phyloP scores from a whole-genome alignment of 2,888 invertebrate species.

The Tineola bisselliella region DNA sequence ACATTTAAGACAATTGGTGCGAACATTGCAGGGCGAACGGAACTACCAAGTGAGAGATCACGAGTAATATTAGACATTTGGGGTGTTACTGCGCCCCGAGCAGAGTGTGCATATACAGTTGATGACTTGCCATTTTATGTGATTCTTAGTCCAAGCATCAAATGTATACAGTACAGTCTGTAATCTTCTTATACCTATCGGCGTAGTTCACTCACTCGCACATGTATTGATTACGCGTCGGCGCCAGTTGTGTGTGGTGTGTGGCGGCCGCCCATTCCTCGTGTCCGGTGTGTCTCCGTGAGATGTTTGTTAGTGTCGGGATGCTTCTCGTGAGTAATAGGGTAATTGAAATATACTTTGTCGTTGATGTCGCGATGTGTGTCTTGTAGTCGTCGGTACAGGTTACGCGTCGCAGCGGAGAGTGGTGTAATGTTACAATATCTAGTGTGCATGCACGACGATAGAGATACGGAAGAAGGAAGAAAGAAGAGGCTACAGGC shows the following conservation, averaged over 20 bases:
- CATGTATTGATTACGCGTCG: conserved; percentile 74
- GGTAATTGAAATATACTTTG: neutral
- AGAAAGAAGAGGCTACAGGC: conserved; percentile 62
- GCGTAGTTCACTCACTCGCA: conserved; percentile 69
- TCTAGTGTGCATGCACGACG: conserved; percentile 68
- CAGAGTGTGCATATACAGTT: neutral
- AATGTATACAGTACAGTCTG: neutral
- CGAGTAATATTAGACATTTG: conserved; percentile 40
- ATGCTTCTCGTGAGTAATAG: neutral
- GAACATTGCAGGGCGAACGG: conserved; percentile 69
- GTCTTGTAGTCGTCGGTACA: neutral
- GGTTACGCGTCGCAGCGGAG: conserved; percentile 34
- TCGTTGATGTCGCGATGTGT: neutral
- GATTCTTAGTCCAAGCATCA: neutral
- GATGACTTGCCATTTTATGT: neutral
- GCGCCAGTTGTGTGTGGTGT: conserved; percentile 56
- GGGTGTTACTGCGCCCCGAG: neutral
- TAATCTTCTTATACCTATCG: conserved; percentile 4
- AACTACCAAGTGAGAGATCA: conserved; percentile 68
- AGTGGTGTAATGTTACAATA: conserved; percentile 64
- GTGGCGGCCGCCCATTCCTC: conserved; percentile 18
- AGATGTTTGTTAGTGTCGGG: conserved; percentile 13
- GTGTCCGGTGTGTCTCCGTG: conserved; percentile 13
- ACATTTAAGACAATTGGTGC: conserved; percentile 69
- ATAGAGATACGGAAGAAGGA: conserved; percentile 47